Base-by-base conservation (phyloP, 1,140 invertebrate genomes). In the Bombus difficillimus region DNA sequence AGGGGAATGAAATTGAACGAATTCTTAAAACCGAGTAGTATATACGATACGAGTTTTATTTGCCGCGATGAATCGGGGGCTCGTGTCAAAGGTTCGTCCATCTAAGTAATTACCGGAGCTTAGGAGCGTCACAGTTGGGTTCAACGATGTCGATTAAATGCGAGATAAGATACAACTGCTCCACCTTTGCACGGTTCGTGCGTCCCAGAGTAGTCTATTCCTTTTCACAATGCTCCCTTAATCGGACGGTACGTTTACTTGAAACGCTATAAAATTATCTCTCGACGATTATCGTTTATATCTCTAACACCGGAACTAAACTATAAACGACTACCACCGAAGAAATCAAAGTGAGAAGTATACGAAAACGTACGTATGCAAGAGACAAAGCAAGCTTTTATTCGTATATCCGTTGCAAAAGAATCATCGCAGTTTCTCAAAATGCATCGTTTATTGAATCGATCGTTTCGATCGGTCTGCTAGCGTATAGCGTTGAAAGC, bases 71-170 rank as follows among this genome's bases (percentile, higher is more conserved):
- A 62, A 71, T 32, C 62, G 80, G 64, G 68, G 57, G 68, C 37
- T 72, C 85, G 84, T 68, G 87, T 69, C 88, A 89, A 90, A 90
- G 89, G 83, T 88, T 73, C 71, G 89, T 88, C 89, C 89, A 90
- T 90, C 89, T 90, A 90, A 90, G 89, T 90, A 90, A 90, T 90
- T 90, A 90, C 89, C 85, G 86, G 34, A 90, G 89, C 83, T 90
- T 90, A 90, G 89, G 89, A 90, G 89, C 80, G 89, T 88, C 83
- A 62, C 86, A 68, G 89, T 80, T 88, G 83, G 86, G 80, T 64
- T 76, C 72, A 78, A 39, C 89, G 66, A 90, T 85, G 89, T 66
- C 88, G 89, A 90, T 90, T 90, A 90, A 90, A 90, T 81, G 89
- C 68, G 86, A 88, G 89, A 90, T 90, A 90, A 90, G 89, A 84